These are phyloP conservation scores for Loris lydekkerianus DNA, from an alignment of 2,797 vertebrate genomes.

Conservation along the genomic window DNA sequence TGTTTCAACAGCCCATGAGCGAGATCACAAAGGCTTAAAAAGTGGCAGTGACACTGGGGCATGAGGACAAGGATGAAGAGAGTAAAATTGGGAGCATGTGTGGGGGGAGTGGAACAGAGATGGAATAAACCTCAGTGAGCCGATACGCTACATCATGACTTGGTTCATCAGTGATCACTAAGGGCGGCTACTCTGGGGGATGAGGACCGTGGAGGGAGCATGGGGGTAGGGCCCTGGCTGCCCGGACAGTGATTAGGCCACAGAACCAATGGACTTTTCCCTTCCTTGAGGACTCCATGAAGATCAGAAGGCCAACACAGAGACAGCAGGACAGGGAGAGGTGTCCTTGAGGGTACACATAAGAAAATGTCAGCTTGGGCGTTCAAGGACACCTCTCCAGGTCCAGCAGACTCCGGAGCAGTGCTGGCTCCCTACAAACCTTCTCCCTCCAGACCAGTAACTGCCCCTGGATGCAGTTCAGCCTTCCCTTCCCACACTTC, in stretches of 20 bases:
- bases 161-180: background rate
- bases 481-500: background rate
- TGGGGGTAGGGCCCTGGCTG: background rate
- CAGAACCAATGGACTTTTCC: background rate
- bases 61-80: background rate
- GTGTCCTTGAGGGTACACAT: background rate
- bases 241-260: background rate
- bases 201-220: background rate
- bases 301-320: background rate
- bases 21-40: background rate
- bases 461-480: background rate
- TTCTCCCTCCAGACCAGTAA: slow-evolving; percentile 17
- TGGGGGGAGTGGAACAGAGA: background rate
- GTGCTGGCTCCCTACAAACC: background rate
- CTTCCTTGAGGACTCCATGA: background rate
- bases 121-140: background rate
- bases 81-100: background rate
- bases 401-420: background rate
- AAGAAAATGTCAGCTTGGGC: background rate
- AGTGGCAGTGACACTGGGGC: background rate
- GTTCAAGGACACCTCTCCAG: background rate
- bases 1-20: background rate
- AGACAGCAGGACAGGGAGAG: background rate
- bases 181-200: background rate
- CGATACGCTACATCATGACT: background rate